Base-by-base conservation (phyloP, 2,113 vertebrate genomes). In the Cercopithecus mona region DNA sequence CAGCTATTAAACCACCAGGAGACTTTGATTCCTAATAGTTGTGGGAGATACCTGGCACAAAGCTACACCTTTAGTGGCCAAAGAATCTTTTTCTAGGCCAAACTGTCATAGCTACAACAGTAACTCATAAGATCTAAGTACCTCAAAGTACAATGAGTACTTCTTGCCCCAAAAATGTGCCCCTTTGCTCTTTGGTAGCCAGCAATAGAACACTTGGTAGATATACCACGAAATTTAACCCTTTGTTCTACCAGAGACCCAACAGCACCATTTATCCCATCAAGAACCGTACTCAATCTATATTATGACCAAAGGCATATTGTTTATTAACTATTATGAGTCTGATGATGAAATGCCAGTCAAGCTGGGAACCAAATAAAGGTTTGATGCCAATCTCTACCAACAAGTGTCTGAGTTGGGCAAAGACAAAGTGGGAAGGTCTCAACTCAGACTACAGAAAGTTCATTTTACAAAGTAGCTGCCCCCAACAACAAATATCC, bases 1-100 rank as follows among this genome's bases (percentile, higher is more conserved):
- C 84, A 97, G 88, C 70, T 76, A 90, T 59, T 83, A 95, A 93
- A 90, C 79, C 84, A 97, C 72, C 70, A 90, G 64, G 75, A 96
- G 66, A 93, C 70, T 78, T 70, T 96, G 89, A 93, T 76, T 97
- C 55, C 83, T 81, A 80, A 85, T 35, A 92, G 48, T 10, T 96
- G 83, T 61, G 64, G 40, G 48, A 97, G 83, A 93, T 88, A 97
- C n/a, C 40, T 92, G 89, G 86, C 64, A 93, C 93, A 76, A 22
- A 97, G 45, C 45, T 78, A 88, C 14, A 79, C 25, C 38, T 70
- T 97, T 78, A 93, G 48, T 38, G 73, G 86, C 66, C 96, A 97
- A 89, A 97, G 50, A 93, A 81, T 87, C 85, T 93, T 80, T 88
- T 92, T 88, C 70, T 85, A 96, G 57, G 57, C 55, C 81, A 92